These are phyloP conservation scores for Nettapus auritus DNA, from an alignment of 2,113 vertebrate species.

Conservation along the genomic window DNA sequence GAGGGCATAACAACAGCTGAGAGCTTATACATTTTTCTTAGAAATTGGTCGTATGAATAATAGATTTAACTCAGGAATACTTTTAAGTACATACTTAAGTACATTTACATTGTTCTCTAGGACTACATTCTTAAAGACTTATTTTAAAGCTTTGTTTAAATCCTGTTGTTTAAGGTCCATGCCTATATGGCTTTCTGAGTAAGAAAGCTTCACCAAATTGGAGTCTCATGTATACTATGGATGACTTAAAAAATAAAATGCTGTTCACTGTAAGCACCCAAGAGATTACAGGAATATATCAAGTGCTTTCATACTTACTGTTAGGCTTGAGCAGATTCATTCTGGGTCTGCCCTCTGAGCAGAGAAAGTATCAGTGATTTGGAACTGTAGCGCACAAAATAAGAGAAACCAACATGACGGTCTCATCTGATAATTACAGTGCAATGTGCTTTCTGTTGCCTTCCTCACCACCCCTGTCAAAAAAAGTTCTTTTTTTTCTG, in stretches of 20 bases:
- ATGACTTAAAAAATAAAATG: constrained; percentile 3
- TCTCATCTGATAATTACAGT: background rate
- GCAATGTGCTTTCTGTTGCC: background rate
- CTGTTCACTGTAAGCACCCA: background rate
- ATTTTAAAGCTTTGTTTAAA: constrained; percentile 21
- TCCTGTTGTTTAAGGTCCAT: background rate
- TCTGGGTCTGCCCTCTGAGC: background rate
- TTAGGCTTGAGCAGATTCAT: background rate
- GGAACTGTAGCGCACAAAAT: background rate
- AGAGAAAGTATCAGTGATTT: background rate
- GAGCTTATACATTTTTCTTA: background rate
- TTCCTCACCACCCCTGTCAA: background rate
- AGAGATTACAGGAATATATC: background rate
- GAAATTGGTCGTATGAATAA: background rate
- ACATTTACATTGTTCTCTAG: background rate
- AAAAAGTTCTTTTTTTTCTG: background rate
- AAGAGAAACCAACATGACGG: background rate
- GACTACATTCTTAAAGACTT: background rate
- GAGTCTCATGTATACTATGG: background rate
- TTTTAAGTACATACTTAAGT: background rate
- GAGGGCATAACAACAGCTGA: background rate
- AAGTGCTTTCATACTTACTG: background rate
- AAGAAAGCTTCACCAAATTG: background rate
- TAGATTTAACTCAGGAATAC: background rate
- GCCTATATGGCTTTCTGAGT: background rate